phyloP scores from a whole-genome alignment of 1,140 invertebrate genomes.

The Thaumetopoea pityocampa region DNA sequence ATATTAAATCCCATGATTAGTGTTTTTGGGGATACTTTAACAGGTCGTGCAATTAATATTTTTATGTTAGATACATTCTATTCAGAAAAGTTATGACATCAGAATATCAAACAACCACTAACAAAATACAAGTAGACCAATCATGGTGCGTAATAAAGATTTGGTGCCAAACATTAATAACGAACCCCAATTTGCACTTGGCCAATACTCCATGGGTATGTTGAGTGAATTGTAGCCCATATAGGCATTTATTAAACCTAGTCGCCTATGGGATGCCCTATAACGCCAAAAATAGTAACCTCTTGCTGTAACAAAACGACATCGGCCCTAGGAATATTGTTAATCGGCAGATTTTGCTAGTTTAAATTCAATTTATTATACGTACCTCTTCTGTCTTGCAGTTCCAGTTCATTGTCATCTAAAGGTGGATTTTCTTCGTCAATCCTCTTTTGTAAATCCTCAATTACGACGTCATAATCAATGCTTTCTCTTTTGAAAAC shows the following conservation, averaged over 20 bases:
- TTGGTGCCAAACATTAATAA: slow-evolving; percentile 41
- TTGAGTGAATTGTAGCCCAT: slow-evolving; percentile 76
- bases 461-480: slow-evolving; percentile 81
- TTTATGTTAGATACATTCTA: slow-evolving; percentile 6
- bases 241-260: slow-evolving; percentile 65
- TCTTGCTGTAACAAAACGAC: slow-evolving; percentile 75
- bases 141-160: slow-evolving; percentile 27
- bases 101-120: no score
- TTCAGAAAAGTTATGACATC: no score
- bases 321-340: slow-evolving; percentile 57
- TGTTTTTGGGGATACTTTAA: no score
- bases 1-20: no score
- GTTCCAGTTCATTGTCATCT: slow-evolving; percentile 78
- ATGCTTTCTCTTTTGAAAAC: slow-evolving; percentile 76
- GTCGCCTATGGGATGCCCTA: slow-evolving; percentile 57
- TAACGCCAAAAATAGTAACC: slow-evolving; percentile 76
- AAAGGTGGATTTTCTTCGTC: slow-evolving; percentile 85
- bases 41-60: no score
- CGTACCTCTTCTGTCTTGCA: slow-evolving; percentile 85
- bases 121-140: slow-evolving; percentile 8
- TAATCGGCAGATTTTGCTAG: slow-evolving; percentile 25
- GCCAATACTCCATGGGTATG: slow-evolving; percentile 76
- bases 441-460: slow-evolving; percentile 85
- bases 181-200: slow-evolving; percentile 77
- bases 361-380: slow-evolving; percentile 4